These are phyloP conservation scores for Poecilia gillii DNA, from an alignment of 2,797 vertebrate species.

Conservation along the genomic window DNA sequence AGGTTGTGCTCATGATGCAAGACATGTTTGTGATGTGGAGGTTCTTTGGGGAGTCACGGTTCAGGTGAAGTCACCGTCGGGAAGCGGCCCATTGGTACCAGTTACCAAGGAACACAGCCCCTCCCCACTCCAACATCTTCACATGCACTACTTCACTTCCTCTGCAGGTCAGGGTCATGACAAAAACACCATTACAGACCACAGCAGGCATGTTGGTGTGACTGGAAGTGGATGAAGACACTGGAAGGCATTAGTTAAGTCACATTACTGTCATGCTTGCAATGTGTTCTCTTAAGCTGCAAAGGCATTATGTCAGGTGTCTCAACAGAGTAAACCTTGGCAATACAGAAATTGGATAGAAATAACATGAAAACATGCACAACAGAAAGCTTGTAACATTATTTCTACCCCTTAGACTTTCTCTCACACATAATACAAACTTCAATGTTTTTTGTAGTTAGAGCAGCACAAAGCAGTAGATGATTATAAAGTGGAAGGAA, in stretches of 20 bases:
- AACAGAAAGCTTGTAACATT: not conserved
- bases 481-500: not conserved
- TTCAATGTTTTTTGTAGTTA: not conserved
- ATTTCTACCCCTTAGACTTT: not conserved
- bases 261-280: not conserved
- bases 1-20: conserved; percentile 82
- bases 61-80: conserved; percentile 73
- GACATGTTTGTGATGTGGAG: conserved; percentile 80
- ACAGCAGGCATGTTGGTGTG: not conserved
- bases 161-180: conserved; percentile 12
- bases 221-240: not conserved
- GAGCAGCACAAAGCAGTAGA: not conserved
- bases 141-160: conserved; percentile 42
- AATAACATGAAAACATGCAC: not conserved
- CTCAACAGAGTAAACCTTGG: not conserved
- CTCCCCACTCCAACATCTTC: conserved; percentile 21
- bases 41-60: conserved; percentile 66
- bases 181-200: conserved; percentile 19
- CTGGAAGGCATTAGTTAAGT: not conserved
- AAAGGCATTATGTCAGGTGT: not conserved
- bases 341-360: not conserved
- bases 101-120: conserved; percentile 71
- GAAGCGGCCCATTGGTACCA: conserved; percentile 62
- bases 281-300: not conserved
- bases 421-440: not conserved